Evolutionary conservation across 2,797 vertebrate species (phyloP), one percentile per base, ranked within the genome.

Genomic region (Cichlasoma orientale): DNA sequence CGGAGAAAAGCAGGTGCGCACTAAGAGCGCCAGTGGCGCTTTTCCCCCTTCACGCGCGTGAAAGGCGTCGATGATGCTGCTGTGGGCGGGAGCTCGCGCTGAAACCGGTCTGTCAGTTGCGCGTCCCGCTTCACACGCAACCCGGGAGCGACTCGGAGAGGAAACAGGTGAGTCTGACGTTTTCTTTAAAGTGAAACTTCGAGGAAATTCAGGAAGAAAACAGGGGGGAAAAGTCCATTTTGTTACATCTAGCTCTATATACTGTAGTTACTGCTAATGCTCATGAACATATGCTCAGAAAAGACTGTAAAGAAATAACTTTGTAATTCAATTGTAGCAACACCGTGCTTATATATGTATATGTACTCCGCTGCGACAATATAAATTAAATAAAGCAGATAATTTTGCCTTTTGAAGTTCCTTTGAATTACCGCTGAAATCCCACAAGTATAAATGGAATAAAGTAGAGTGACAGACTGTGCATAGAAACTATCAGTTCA

Each of bases 41-140:
- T 11, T 11, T 4, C 10, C 18, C 25, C 66, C 18, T 61, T 74
- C 58, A 38, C n/a, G 25, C 44, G 18, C 23, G 21, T 18, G 5
- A 18, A 44, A 14, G 14, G 38, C 36, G 66, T 9, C n/a, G 72
- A 5, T 33, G 38, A 6, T 2, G 29, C 7, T 5, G 61, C 33
- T 7, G 81, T 80, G 88, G 88, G 88, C 72, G 83, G 85, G 27
- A 72, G 3, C 55, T 78, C 18, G 0, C 2, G 18, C 23, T 14
- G 16, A 27, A 8, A 27, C 38, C 14, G 14, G 21, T 63, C 21
- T 5, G 23, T 23, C 11, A 47, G 38, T 12, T 10, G 19, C 23
- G 29, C 23, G 5, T 47, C 12, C 12, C 7, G 3, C 27, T 1
- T 9, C 33, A 5, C 1, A 11, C 14, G 21, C 16, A 19, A 2